Evolutionary conservation across 2,888 invertebrate species (phyloP), one percentile per base, ranked within the genome.

Genomic region (Nudaria mundana): DNA sequence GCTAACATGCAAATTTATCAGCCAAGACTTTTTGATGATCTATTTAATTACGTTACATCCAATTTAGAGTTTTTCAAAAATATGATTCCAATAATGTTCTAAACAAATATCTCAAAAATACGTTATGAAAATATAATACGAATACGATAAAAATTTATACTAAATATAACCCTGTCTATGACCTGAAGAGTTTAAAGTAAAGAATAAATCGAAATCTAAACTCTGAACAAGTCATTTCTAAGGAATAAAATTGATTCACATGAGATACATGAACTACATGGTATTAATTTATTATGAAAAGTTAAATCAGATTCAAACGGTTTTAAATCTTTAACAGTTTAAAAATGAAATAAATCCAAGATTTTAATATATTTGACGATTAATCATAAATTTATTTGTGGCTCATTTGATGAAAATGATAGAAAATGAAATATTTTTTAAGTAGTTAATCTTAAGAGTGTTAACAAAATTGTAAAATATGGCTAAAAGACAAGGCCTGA

Each of bases 101-200:
- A 85, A 88, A 87, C 79, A 76, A 88, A 88, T 76, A 67, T 87
- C 86, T 85, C 87, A 88, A 88, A 88, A 87, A 88, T 86, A 86
- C 80, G 62, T 86, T 87, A 85, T 86, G 87, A 86, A 88, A 88
- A 88, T 88, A 85, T 87, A 87, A 87, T 86, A 85, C 83, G 81
- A 82, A 88, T 84, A 85, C 84, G 84, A 84, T 87, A 88, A 86
- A n/a, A 87, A 85, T 87, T 87, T 87, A 87, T 84, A 87, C 87
- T 88, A 86, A 87, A 87, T 87, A 84, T 86, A 87, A 88, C 88
- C 88, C 88, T 88, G 88, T 87, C 86, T 87, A 87, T 87, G 88
- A 88, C 88, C 88, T 88, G 88, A 87, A 87, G 87, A 86, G 85
- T 84, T 84, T 71, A 69, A 78, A 81, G 71, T 63, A 78, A 86